Evolutionary conservation across 35 echinoderm and acorn worm genomes (phyloP), one percentile per base, ranked within the genome.

Genomic region (Patiria miniata): DNA sequence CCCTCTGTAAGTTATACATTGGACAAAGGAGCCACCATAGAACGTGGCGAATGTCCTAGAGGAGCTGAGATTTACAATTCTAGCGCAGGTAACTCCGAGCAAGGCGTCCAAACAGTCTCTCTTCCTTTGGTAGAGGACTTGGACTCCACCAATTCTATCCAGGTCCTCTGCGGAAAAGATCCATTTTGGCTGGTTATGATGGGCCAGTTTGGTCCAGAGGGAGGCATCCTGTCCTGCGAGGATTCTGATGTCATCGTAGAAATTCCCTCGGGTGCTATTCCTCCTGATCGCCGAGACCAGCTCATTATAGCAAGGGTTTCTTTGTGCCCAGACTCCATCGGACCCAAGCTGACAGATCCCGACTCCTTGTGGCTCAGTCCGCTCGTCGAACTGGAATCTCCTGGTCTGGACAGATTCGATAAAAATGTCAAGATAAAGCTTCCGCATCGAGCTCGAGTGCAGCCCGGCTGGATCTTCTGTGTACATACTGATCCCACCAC

Each of bases 151-250:
- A 12, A 4, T 47, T 12, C 17, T 2, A 47, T 47, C 12, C 42
- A 47, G 42, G 42, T 47, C 42, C 42, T 47, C 42, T 12, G 42
- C 42, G 86, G 86, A 18, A 78, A 76, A 40, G 40, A 78, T 22
- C 86, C 86, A 4, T 87, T 53, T 21, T 87, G 86, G 86, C n/a
- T 87, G 10, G 86, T 77, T 15, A 87, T 87, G 86, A 26, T 47
- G 0, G 86, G 73, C 8, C 32, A n/a, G 1, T 52, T 87, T 58
- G 51, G 61, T 21, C 50, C 86, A 21, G 7, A 38, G 53, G 86
- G 86, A 4, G 86, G 86, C 12, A 77, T 54, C 39, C 44, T 87
- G 12, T 39, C 50, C 50, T 87, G 86, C 26, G 65, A 87, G 0
- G 59, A 87, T 8, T 87, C 86, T 18, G 86, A 87, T 52, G 86